phyloP scores from a whole-genome alignment of 2,113 vertebrate genomes.

The Patagioenas fasciata region DNA sequence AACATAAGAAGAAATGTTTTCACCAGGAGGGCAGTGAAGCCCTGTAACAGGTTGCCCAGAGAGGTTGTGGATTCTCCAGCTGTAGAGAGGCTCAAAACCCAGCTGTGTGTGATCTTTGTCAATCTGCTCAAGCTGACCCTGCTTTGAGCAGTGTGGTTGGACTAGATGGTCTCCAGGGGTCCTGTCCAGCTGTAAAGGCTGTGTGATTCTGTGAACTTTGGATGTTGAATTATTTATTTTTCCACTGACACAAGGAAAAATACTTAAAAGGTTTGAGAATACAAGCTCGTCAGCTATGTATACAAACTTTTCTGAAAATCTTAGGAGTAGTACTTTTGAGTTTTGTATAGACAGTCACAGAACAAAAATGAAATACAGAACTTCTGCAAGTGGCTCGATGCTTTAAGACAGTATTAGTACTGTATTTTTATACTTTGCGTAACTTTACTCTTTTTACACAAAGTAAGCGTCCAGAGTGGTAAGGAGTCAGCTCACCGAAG shows the following conservation, averaged over 20 bases:
- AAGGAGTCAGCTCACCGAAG: neutral
- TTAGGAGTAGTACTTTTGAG: neutral
- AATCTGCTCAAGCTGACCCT: neutral
- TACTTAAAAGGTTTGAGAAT: neutral
- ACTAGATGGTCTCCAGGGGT: neutral
- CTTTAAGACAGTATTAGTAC: neutral
- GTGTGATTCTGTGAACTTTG: neutral
- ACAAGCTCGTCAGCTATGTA: neutral
- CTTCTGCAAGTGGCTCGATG: neutral
- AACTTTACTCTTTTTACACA: neutral
- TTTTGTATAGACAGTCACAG: neutral
- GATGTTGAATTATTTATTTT: neutral
- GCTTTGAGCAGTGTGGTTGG: neutral
- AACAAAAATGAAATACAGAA: neutral
- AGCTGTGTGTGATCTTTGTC: neutral
- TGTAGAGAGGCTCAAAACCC: neutral
- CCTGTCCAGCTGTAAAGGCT: neutral
- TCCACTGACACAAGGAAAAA: neutral
- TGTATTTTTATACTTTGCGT: neutral
- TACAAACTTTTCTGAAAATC: neutral
- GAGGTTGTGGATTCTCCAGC: neutral
- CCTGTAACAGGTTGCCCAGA: neutral
- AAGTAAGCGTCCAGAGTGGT: neutral
- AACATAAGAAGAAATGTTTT: neutral
- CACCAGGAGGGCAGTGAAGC: rapidly evolving